Evolutionary conservation across 2,113 vertebrate species (phyloP).

Genomic region (Isurus oxyrinchus): DNA sequence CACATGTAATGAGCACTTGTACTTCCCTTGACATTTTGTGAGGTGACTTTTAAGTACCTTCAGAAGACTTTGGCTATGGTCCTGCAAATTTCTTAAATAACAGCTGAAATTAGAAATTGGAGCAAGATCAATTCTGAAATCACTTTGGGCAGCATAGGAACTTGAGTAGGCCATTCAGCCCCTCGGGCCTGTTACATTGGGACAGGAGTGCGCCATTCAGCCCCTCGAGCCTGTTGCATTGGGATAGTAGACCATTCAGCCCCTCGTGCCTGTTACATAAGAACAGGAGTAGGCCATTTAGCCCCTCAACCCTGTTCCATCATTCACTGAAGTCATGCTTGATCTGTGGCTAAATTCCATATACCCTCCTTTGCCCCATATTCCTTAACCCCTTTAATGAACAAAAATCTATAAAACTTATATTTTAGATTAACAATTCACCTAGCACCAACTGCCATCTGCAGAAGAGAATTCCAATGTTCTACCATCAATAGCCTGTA

Average conservation of each 20-base stretch:
- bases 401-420: not conserved
- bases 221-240: not conserved
- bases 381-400: not conserved
- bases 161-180: not conserved
- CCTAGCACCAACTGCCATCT: not conserved
- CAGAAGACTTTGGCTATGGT: not conserved
- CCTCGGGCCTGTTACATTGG: not conserved
- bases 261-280: not conserved
- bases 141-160: not conserved
- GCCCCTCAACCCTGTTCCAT: no score
- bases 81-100: not conserved
- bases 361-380: not conserved
- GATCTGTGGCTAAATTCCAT: not conserved
- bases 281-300: not conserved
- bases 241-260: not conserved
- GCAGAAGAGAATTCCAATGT: not conserved
- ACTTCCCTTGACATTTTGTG: constrained; percentile 19
- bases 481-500: not conserved
- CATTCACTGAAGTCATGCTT: not conserved
- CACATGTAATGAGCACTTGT: not conserved
- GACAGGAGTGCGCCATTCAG: not conserved
- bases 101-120: not conserved
- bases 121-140: constrained; percentile 11
- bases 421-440: not conserved
- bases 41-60: not conserved